Evolutionary conservation across 92 coral and sea anemone genomes (phyloP), one percentile per base, ranked within the genome.

Genomic region (Porites evermanni): DNA sequence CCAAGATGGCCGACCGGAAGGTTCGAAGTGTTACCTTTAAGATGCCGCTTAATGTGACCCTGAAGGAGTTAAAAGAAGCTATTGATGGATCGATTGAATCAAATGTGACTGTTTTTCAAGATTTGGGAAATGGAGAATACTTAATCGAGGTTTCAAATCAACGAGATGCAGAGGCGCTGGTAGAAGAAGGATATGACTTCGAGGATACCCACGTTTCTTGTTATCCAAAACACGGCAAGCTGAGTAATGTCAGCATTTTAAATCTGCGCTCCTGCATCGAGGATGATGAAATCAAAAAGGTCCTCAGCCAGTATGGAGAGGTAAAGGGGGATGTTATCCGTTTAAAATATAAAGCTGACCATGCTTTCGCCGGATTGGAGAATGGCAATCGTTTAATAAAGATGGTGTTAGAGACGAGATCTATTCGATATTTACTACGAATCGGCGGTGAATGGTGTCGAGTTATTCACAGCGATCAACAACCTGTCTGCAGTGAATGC

Each of bases 361-460:
- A 83, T 67, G 87, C 54, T 6, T 17, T 83, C 2, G 32, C 32
- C 32, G 32, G 32, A 29, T 29, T 79, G 3, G 78, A 79, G 18
- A 86, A 86, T 50, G 86, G 90, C 0, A 86, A 86, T 26, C 73
- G 85, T 1, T 50, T 86, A 1, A 84, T 86, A 0, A 24, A 21
- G 8, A 79, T 70, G 53, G 50, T 77, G 1, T 7, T 79, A 0
- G 20, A 2, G 17, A 10, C 3, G 11, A 23, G 14, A 2, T 19
- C 72, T 0, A 53, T 86, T n/a, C 85, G 85, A 0, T 78, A 86
- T 56, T 69, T 85, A 2, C 20, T 78, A 2, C 16, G 51, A 1
- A 71, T 86, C 5, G 76, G 38, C 0, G 84, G 64, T 1, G 47
- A 68, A 14, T 69, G 82, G 70, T 78, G 89, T 52, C 19, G 66